phyloP scores from a whole-genome alignment of 2,888 invertebrate species.

The Morinoia aosen region DNA sequence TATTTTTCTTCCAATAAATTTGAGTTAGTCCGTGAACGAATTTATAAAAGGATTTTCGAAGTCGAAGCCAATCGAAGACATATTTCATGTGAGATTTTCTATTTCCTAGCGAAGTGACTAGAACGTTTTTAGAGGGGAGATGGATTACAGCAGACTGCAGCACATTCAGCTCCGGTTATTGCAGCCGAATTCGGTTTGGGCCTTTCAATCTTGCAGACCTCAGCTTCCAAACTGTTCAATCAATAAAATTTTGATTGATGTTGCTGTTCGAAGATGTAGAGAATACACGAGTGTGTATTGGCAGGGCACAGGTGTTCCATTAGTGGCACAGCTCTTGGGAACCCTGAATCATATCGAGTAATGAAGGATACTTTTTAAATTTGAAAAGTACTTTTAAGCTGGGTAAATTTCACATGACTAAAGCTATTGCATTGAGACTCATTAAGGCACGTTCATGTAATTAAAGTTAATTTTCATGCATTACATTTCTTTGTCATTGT shows the following conservation, averaged over 20 bases:
- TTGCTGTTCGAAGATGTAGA: background rate
- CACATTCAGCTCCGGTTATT: background rate
- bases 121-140: background rate
- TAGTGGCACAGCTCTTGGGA: background rate
- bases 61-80: background rate
- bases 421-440: background rate
- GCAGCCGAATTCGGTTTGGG: background rate
- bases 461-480: too few relatives aligned
- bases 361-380: background rate
- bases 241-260: background rate
- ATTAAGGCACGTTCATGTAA: too few relatives aligned
- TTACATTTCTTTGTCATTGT: too few relatives aligned
- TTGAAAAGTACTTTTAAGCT: background rate
- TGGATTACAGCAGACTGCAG: background rate
- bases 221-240: background rate
- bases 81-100: background rate
- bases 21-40: background rate
- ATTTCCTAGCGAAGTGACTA: background rate
- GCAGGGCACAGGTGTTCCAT: background rate
- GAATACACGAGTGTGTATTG: background rate
- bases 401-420: background rate
- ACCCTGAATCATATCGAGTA: background rate
- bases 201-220: background rate
- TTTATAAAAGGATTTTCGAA: background rate
- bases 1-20: background rate